These are phyloP conservation scores for Siphlonurus alternatus DNA, from an alignment of 2,888 invertebrate species.

Conservation along the genomic window DNA sequence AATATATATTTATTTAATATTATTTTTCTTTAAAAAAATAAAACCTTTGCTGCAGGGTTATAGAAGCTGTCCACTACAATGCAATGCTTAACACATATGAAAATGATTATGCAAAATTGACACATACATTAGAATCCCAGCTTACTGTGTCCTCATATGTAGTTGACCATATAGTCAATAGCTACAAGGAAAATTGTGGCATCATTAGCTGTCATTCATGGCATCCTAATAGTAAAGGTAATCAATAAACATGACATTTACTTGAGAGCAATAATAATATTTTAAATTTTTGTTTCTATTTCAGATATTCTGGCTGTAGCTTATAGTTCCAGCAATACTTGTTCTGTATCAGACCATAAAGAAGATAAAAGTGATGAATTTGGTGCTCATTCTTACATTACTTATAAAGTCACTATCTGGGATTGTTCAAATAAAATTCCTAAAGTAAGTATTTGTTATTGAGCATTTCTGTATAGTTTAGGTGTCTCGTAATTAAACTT, in stretches of 20 bases:
- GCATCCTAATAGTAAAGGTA: not conserved
- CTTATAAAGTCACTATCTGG: not conserved
- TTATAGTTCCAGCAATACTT: not conserved
- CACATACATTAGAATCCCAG: not conserved
- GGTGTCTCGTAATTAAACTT: too few relatives aligned
- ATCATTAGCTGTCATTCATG: not conserved
- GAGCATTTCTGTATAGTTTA: too few relatives aligned
- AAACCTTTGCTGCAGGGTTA: not conserved
- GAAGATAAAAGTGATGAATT: not conserved
- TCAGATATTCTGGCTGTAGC: not conserved
- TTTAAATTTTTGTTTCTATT: not conserved
- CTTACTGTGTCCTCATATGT: not conserved
- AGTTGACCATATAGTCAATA: slow-evolving; percentile 10
- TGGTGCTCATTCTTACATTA: not conserved
- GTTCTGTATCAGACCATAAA: not conserved
- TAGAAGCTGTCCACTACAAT: not conserved
- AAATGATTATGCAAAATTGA: not conserved
- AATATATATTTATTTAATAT: too few relatives aligned
- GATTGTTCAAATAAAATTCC: not conserved
- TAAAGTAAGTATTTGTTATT: not conserved
- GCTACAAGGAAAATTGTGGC: not conserved
- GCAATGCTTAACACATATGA: not conserved
- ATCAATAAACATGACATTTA: not conserved
- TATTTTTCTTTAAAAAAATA: not conserved
- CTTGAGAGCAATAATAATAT: not conserved